These are phyloP conservation scores for Bostrychus sinensis DNA, from an alignment of 2,113 vertebrate species.

Conservation along the genomic window DNA sequence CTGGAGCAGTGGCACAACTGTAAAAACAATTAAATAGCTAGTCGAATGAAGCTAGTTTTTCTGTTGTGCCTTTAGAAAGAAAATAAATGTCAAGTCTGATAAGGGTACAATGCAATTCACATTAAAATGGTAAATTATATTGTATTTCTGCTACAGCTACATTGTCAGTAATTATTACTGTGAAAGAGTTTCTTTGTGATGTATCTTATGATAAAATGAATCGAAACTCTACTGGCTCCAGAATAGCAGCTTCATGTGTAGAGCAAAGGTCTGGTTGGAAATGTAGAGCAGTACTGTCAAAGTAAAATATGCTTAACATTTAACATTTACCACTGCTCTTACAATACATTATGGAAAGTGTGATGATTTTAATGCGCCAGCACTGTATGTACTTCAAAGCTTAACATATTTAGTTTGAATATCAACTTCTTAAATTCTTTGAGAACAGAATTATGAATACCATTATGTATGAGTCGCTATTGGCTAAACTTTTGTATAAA, in stretches of 20 bases:
- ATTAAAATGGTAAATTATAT: conserved; percentile 20
- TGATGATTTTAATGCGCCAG: no score
- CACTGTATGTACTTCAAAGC: no score
- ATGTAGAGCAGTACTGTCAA: neutral
- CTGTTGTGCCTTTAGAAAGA: neutral
- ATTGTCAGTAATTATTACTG: neutral
- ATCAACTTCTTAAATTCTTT: no score
- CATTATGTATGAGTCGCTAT: no score
- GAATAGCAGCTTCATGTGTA: neutral
- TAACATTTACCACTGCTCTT: neutral
- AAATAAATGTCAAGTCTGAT: no score
- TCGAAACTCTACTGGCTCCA: neutral
- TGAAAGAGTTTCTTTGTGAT: conserved; percentile 14
- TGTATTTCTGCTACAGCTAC: conserved; percentile 3
- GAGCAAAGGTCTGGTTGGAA: neutral
- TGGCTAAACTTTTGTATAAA: no score
- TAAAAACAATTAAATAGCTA: neutral
- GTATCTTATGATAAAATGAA: conserved; percentile 1
- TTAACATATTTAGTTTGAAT: no score
- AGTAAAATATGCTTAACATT: neutral
- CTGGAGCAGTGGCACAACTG: neutral
- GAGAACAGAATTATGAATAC: no score
- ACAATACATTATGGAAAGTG: no score
- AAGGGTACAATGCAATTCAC: neutral
- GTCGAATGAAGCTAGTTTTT: neutral